These are phyloP conservation scores for Pseudanteris insignis DNA, from an alignment of 2,888 invertebrate species.

Conservation along the genomic window DNA sequence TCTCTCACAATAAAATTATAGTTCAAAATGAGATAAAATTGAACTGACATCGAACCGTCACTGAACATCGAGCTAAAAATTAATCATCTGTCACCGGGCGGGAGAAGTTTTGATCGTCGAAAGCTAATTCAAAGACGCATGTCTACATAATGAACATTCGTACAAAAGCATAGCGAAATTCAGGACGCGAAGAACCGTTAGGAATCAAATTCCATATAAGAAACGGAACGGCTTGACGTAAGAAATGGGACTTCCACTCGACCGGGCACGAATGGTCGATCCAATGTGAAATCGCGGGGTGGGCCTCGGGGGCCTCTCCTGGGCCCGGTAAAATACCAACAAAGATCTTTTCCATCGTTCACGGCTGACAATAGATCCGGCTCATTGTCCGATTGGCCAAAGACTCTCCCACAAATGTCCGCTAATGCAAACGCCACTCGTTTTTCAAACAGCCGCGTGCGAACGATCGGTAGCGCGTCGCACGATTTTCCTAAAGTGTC, in stretches of 20 bases:
- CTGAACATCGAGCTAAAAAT: too few species aligned
- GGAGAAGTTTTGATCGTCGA: too few species aligned
- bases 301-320: constrained; percentile 49
- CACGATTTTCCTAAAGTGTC: too few species aligned
- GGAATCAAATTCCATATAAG: constrained; percentile 34
- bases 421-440: constrained; percentile 14
- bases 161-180: neutral
- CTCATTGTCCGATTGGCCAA: constrained; percentile 39
- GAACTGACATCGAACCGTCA: too few species aligned
- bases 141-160: too few species aligned
- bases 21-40: too few species aligned
- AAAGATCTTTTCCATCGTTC: constrained; percentile 49
- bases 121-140: too few species aligned
- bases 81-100: too few species aligned
- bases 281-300: constrained; percentile 46
- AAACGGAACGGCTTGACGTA: constrained; percentile 3
- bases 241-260: constrained; percentile 60
- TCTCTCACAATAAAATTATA: too few species aligned
- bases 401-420: constrained; percentile 32
- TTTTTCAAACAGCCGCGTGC: constrained; percentile 5
- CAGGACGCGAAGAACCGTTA: constrained; percentile 15
- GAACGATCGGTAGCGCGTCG: neutral
- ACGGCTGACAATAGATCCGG: constrained; percentile 26
- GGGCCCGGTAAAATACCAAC: constrained; percentile 56
- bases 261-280: constrained; percentile 58